These are phyloP conservation scores for Volucella inanis DNA, from an alignment of 2,888 invertebrate genomes.

Conservation along the genomic window DNA sequence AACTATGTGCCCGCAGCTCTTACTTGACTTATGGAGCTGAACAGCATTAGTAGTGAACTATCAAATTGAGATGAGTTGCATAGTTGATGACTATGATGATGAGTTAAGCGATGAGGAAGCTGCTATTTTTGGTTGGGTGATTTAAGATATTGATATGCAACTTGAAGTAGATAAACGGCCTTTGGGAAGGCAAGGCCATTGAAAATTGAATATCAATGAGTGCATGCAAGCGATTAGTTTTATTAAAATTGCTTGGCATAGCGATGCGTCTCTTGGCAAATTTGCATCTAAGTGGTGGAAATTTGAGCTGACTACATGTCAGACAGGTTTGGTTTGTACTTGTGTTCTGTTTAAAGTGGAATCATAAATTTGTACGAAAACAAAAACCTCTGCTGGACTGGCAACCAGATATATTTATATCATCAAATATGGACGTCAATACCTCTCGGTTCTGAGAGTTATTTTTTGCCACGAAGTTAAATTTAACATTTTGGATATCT, in stretches of 20 bases:
- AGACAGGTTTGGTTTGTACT: not conserved
- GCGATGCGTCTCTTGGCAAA: too few species aligned
- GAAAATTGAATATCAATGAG: constrained; percentile 28
- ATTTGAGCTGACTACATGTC: not conserved
- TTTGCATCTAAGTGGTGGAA: too few species aligned
- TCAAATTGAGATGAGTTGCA: constrained; percentile 11
- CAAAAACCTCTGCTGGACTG: too few species aligned
- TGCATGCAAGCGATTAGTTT: constrained; percentile 24
- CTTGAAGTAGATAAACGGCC: constrained; percentile 3
- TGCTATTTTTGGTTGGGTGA: constrained; percentile 65
- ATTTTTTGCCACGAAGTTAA: too few species aligned
- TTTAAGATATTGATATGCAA: constrained; percentile 41
- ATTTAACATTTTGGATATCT: too few species aligned
- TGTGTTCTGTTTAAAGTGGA: too few species aligned
- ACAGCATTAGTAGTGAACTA: constrained; percentile 17
- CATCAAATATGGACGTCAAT: too few species aligned
- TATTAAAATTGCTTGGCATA: not conserved
- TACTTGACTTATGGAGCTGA: constrained; percentile 56
- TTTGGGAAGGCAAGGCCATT: not conserved
- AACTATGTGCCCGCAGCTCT: constrained; percentile 9
- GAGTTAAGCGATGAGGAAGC: constrained; percentile 61
- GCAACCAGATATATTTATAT: too few species aligned
- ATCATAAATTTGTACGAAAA: too few species aligned
- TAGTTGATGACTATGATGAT: constrained; percentile 17
- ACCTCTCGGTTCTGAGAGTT: too few species aligned